Evolutionary conservation across 2,797 vertebrate genomes (phyloP).

Genomic region (Catamblyrhynchus diadema): DNA sequence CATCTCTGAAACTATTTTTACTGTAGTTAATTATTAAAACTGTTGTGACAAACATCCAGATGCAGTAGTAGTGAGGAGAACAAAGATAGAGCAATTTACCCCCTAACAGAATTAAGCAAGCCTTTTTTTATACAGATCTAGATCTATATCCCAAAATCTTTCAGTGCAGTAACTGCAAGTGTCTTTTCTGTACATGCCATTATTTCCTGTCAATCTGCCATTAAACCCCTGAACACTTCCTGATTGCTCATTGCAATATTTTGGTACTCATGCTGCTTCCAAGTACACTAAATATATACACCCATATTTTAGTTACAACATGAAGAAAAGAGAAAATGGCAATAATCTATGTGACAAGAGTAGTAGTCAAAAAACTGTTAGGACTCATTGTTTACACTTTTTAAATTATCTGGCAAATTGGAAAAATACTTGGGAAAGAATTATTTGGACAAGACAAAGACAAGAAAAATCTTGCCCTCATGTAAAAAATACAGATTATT

Average conservation of each 20-base stretch:
- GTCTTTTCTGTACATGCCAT: accelerated
- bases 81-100: background rate
- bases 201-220: background rate
- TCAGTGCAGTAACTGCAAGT: background rate
- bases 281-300: background rate
- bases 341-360: background rate
- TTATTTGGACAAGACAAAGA: background rate
- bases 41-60: background rate
- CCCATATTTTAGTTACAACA: background rate
- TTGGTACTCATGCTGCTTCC: background rate
- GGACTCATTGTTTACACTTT: background rate
- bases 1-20: background rate
- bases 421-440: background rate
- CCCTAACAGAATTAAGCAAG: background rate
- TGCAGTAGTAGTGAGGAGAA: background rate
- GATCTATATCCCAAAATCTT: background rate
- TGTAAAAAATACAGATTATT: background rate
- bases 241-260: background rate
- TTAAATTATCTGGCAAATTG: background rate
- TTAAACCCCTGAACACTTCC: background rate
- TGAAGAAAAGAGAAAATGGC: background rate
- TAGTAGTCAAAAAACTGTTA: background rate
- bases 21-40: background rate
- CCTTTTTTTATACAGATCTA: background rate
- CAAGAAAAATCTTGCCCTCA: background rate